Base-by-base conservation (phyloP, 1,140 invertebrate genomes). In the Drosophila ogumai region DNA sequence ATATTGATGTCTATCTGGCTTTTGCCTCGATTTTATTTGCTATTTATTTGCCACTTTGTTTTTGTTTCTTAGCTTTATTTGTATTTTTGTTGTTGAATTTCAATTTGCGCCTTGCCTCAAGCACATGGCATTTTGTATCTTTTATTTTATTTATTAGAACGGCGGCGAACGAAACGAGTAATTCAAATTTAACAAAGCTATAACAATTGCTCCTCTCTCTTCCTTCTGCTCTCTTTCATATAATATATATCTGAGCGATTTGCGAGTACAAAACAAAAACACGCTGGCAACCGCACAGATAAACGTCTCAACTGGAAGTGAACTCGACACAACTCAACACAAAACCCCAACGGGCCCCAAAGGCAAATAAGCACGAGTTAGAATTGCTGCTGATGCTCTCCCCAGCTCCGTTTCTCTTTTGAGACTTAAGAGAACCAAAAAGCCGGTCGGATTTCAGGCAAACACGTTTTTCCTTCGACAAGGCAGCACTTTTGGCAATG, bases 241-340 rank as follows among this genome's bases (percentile, higher is more conserved):
- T 57, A 66, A 31, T 82, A 55, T 68, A 71, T 60, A 47, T 32
- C 47, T 56, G 31, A 58, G 40, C 68, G 67, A 68, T 61, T 68
- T 68, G 58, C 72, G 63, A 79, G 60, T 67, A 84, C 49, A 61
- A 60, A 65, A 56, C 71, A 59, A 75, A 74, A 68, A 79, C 55
- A 73, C 73, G 61, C 52, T 74, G 69, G 56, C 86, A 79, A 90
- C 81, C 90, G 90, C 84, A 75, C 86, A 85, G 90, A 85, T 78
- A 86, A 90, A 91, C 79, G 85, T 91, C 76, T 91, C 90, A 91
- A 90, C 81, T 86, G 59, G 79, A 91, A 91, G 77, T 91, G 90
- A 91, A 90, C 68, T 76, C 66, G 28, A 75, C n/a, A 60, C 36
- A 71, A 75, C 67, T 34, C 32, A 55, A 63, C 49, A 22, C 38